Evolutionary conservation across 1,140 invertebrate species (phyloP).

Genomic region (Xylocopa sonorina): DNA sequence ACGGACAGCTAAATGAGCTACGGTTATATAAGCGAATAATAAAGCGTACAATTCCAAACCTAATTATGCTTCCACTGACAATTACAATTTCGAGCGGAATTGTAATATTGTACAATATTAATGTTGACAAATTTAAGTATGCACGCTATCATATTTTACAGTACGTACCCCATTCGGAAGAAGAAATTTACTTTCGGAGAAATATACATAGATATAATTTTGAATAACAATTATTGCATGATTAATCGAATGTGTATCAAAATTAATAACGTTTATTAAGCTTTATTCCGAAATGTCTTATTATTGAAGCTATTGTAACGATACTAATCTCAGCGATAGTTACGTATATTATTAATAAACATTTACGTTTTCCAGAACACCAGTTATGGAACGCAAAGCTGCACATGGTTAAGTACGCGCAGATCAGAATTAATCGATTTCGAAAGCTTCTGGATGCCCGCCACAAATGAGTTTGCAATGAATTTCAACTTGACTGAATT

Average conservation of each 20-base stretch:
- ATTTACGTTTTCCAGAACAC: neutral
- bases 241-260: neutral
- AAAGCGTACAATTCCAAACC: neutral
- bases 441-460: slow-evolving; percentile 5
- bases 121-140: neutral
- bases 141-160: neutral
- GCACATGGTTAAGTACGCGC: neutral
- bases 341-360: too few species aligned
- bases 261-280: too few species aligned
- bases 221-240: neutral
- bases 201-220: neutral
- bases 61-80: neutral
- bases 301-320: too few species aligned
- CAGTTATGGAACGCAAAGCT: neutral
- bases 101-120: neutral
- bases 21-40: neutral
- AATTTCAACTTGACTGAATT: slow-evolving; percentile 22
- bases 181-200: neutral
- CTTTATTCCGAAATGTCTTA: too few species aligned
- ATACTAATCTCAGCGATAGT: too few species aligned
- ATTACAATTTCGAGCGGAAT: neutral
- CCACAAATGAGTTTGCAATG: slow-evolving; percentile 15
- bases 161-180: neutral
- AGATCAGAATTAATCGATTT: slow-evolving; percentile 16
- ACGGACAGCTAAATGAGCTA: neutral